Evolutionary conservation across 2,113 vertebrate species (phyloP), one percentile per base, ranked within the genome.

Genomic region (Poeciliopsis prolifica): DNA sequence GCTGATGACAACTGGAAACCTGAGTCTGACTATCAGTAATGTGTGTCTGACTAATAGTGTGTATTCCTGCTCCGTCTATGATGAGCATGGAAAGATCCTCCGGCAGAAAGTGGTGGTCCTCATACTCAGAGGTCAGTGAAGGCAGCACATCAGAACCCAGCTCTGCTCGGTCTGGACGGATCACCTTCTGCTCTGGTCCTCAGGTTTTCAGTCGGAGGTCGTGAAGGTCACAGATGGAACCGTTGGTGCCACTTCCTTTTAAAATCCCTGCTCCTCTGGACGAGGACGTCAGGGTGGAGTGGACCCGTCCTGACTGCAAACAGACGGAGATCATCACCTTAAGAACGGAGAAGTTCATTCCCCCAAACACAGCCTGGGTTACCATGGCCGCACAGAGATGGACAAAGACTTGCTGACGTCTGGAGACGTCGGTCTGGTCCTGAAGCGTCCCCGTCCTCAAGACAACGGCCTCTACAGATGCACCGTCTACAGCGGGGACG

Each of bases 371-470:
- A 9, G 6, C 30, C 12, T 9, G 51, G 13, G 15, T 60, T 60
- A 70, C 15, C 30, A 13, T 15, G 0, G 31, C 3, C 24, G 51
- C 30, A 60, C 14, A 61, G 68, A 61, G 68, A 70, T 70, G 51
- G 48, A 61, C 26, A 54, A 70, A 37, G 68, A 70, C 24, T 51
- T 10, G n/a, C 68, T 70, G 68, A 35, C 17, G 7, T 60, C 68
- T 13, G 51, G 68, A 60, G 68, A 70, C 31, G n/a, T 70, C 13
- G 60, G 48, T 37, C 68, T 70, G 68, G 58, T 10, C 9, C 68
- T 70, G 68, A 37, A 37, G 10, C 24, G 26, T 9, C 68, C 54
- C 14, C 22, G n/a, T 26, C 11, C 33, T 33, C 5, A 14, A 26
- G 68, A 70, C 54, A 33, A 33, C 1, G 68, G 68, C 15, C 7